Base-by-base conservation (phyloP, 2,113 vertebrate species). In the Hemibagrus wyckioides region DNA sequence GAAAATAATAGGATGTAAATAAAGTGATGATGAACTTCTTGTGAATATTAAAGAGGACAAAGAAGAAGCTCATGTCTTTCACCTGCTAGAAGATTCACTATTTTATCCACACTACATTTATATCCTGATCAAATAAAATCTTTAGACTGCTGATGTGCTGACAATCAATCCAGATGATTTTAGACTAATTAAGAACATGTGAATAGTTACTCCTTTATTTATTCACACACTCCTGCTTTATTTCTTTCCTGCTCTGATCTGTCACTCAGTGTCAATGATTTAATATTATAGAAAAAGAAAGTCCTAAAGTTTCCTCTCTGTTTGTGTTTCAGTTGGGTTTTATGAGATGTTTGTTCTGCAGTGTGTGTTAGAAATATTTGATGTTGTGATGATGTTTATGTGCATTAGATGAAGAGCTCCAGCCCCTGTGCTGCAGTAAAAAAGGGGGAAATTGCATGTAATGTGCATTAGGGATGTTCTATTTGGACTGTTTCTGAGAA, bases 1-100 rank as follows among this genome's bases (percentile, higher is more conserved):
- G 82, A 83, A 89, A 85, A 88, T 87, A 54, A 19, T 84, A 89
- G 90, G 85, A 83, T 95, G 93, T 94, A 95, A 94, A 94, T 93
- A 95, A 94, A 94, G 94, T 93, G 94, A 92, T 94, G 94, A 91
- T 91, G 48, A 92, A 93, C 91, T 93, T 92, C 92, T 94, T 94
- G 94, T 95, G 93, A 92, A 94, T 92, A 92, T 92, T 92, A 92
- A 86, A 36, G 21, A 80, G 52, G 89, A 92, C 85, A n/a, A n/a
- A n/a, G 89, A 92, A 91, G 88, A 91, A 91, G 93, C 90, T 86
- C 21, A 90, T 87, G 86, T 88, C 92, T 90, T 89, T 92, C 90
- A 90, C 88, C 48, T 30, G 48, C 21, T 80, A 80, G 76, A 80
- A 25, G 48, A 77, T 28, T 33, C 50, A 33, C 50, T 56, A 30